Evolutionary conservation across 2,113 vertebrate species (phyloP).

Genomic region (Alces alces): DNA sequence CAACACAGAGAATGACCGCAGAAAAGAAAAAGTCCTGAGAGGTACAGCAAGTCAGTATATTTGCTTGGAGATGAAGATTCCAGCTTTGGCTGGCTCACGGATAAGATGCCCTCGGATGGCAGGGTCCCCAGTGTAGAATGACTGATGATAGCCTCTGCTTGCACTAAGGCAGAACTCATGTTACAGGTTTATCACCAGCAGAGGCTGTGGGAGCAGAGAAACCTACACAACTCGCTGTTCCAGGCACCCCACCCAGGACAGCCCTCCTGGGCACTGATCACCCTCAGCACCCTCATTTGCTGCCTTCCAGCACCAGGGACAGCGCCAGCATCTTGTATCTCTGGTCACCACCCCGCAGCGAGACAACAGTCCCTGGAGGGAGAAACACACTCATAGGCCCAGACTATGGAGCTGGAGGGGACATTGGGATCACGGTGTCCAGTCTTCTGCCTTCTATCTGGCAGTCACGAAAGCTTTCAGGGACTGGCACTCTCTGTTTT

Average conservation of each 20-base stretch:
- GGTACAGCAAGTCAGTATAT: neutral
- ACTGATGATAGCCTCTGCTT: neutral
- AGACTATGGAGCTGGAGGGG: rapidly evolving
- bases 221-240: neutral
- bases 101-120: neutral
- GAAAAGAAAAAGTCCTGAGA: neutral
- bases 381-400: no score
- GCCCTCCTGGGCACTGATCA: neutral
- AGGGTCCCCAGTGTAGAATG: neutral
- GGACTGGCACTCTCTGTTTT: neutral
- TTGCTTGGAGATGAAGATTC: neutral
- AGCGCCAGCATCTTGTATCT: neutral
- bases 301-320: neutral
- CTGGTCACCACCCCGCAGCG: rapidly evolving
- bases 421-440: rapidly evolving
- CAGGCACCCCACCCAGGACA: neutral
- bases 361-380: neutral
- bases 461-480: neutral
- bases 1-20: neutral
- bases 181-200: neutral
- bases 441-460: neutral
- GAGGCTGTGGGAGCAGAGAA: neutral
- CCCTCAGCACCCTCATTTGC: rapidly evolving
- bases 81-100: neutral
- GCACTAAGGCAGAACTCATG: neutral